These are phyloP conservation scores for Bovichtus diacanthus DNA, from an alignment of 2,797 vertebrate genomes.

Conservation along the genomic window DNA sequence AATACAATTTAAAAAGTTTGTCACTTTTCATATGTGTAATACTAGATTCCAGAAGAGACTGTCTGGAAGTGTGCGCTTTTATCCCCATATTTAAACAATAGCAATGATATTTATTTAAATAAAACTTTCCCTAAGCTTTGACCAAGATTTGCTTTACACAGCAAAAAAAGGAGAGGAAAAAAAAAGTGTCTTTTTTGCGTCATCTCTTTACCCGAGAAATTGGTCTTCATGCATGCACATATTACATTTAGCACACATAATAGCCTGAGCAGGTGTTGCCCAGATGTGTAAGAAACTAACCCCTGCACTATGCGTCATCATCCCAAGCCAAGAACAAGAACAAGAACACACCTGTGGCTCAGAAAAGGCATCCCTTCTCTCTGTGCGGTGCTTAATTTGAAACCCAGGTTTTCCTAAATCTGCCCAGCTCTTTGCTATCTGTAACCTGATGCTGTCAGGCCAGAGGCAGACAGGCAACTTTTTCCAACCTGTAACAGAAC, in stretches of 20 bases:
- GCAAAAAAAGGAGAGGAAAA: background rate
- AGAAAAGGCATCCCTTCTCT: background rate
- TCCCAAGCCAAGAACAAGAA: conserved; percentile 44
- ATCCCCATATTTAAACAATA: background rate
- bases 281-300: conserved; percentile 66
- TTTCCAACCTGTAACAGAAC: conserved; percentile 51
- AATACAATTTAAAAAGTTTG: too few relatives aligned
- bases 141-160: background rate
- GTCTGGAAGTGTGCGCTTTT: background rate
- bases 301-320: background rate
- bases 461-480: conserved; percentile 28
- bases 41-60: too few relatives aligned
- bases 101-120: background rate
- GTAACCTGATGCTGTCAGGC: conserved; percentile 14
- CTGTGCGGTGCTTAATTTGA: background rate
- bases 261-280: conserved; percentile 60
- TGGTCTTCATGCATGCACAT: background rate
- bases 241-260: background rate
- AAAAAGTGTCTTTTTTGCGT: background rate
- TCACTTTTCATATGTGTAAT: too few relatives aligned
- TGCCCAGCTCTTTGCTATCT: conserved; percentile 18
- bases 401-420: conserved; percentile 1
- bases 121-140: too few relatives aligned
- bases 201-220: background rate
- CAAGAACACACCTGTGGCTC: conserved; percentile 58